Conservation (phyloP, 1,140 invertebrate genomes). For the Trypoxylus dichotomus region DNA sequence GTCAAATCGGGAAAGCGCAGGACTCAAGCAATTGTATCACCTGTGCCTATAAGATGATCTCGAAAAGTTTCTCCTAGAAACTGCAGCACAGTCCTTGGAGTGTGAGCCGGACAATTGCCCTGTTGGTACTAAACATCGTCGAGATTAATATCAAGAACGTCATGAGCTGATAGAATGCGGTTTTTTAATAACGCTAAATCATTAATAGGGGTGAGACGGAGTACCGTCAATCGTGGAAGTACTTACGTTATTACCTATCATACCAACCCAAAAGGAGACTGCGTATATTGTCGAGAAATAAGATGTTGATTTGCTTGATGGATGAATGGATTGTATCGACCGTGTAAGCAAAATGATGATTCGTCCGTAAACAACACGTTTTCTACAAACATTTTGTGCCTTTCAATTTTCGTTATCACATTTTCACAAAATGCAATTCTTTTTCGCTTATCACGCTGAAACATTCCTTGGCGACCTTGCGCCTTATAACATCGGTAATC, state of each 20-base stretch:
- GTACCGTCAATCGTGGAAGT: not conserved
- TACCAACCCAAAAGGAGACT: not conserved
- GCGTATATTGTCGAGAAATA: not conserved
- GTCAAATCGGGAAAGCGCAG: no score
- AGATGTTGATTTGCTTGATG: not conserved
- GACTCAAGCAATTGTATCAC: no score
- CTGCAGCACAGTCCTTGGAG: not conserved
- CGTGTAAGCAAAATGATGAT: not conserved
- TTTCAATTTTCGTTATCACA: not conserved
- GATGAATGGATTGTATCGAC: not conserved
- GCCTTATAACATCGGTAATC: not conserved
- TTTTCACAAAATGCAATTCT: not conserved
- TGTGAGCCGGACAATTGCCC: not conserved
- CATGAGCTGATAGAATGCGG: no score
- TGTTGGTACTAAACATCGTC: not conserved
- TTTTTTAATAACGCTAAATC: no score
- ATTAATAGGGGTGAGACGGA: not conserved
- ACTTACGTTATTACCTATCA: not conserved
- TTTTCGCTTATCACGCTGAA: not conserved
- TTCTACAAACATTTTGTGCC: not conserved
- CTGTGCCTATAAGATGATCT: no score
- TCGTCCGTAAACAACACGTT: not conserved
- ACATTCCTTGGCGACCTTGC: not conserved
- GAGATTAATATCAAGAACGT: not conserved
- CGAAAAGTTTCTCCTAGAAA: no score